Evolutionary conservation across 2,797 vertebrate species (phyloP), one percentile per base, ranked within the genome.

Genomic region (Carapus acus): DNA sequence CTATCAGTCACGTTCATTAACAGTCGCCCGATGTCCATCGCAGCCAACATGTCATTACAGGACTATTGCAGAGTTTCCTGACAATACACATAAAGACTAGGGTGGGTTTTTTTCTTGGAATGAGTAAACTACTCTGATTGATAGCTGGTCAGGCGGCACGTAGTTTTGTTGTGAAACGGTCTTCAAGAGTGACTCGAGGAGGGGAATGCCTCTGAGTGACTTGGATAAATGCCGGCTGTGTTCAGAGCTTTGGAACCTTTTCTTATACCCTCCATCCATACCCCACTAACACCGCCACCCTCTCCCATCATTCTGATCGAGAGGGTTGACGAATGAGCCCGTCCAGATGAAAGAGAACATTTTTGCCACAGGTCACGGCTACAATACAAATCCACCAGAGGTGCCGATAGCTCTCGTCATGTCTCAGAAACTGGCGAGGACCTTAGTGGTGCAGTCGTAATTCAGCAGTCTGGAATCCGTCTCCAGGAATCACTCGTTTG

Each of bases 361-460:
- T 29, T 41, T 62, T 37, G 36, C 71, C 24, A 5, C 1, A 62
- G 69, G 74, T 77, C 75, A 66, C 44, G 9, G 59, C 58, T 21
- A 45, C 53, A 71, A 81, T 70, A 65, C 57, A 74, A 77, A 78
- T 65, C 58, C 54, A 34, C 41, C 55, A 49, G 70, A 77, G 75
- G 81, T 73, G 64, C 57, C 79, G 83, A 82, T 39, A 46, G 80
- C 54, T 80, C 69, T 82, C 82, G 82, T 86, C 85, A 81, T 68
- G 74, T 83, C 33, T 15, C 37, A 54, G 43, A 61, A 74, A 69
- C 73, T 77, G 77, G 71, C 51, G 64, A 54, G 60, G 59, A 73
- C 71, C 72, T 80, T 74, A 58, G 71, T 71, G 60, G 14, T 15
- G 19, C 19, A 11, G 56, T 54, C 0, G 73, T 50, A 49, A 43